Conservation (phyloP, 2,888 invertebrate species). For the Pedicia rivosa region DNA sequence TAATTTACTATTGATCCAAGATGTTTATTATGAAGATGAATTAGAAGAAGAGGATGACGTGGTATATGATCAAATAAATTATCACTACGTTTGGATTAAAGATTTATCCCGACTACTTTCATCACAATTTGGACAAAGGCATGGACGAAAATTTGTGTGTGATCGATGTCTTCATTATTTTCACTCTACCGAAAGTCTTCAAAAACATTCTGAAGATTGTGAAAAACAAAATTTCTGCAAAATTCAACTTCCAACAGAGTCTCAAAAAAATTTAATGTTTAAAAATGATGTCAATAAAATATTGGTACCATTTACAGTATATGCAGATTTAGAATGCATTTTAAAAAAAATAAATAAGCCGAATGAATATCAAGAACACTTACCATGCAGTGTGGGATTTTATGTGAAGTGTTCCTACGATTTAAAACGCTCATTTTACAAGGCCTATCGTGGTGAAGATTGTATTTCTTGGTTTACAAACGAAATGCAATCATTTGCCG, state of each 20-base stretch:
- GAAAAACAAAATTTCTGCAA: slow-evolving; percentile 4
- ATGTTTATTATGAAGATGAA: not conserved
- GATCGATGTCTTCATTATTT: slow-evolving; percentile 14
- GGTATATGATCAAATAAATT: not conserved
- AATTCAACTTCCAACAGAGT: slow-evolving; percentile 7
- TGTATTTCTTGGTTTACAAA: slow-evolving; percentile 5
- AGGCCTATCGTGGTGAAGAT: slow-evolving; percentile 6
- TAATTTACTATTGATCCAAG: not conserved
- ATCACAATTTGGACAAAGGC: slow-evolving; percentile 4
- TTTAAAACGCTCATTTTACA: slow-evolving; percentile 10
- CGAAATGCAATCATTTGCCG: slow-evolving; percentile 2
- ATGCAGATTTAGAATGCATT: slow-evolving; percentile 13
- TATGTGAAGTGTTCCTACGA: slow-evolving; percentile 14
- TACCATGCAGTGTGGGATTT: slow-evolving; percentile 13
- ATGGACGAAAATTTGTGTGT: slow-evolving; percentile 7
- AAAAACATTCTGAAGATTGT: not conserved
- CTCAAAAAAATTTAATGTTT: slow-evolving; percentile 8
- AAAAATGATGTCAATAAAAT: slow-evolving; percentile 9
- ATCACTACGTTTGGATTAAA: slow-evolving; percentile 11
- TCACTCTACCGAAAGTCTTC: not conserved
- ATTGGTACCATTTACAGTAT: slow-evolving; percentile 10
- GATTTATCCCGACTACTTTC: slow-evolving; percentile 10
- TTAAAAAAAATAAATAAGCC: slow-evolving; percentile 4
- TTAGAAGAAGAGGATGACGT: not conserved
- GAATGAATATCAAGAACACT: slow-evolving; percentile 9